A percentile compares a stretch with the other conserved stretches of the same genome.
phyloP scores from a whole-genome alignment of 1,140 invertebrate species.

The Sarcophaga peregrina region DNA sequence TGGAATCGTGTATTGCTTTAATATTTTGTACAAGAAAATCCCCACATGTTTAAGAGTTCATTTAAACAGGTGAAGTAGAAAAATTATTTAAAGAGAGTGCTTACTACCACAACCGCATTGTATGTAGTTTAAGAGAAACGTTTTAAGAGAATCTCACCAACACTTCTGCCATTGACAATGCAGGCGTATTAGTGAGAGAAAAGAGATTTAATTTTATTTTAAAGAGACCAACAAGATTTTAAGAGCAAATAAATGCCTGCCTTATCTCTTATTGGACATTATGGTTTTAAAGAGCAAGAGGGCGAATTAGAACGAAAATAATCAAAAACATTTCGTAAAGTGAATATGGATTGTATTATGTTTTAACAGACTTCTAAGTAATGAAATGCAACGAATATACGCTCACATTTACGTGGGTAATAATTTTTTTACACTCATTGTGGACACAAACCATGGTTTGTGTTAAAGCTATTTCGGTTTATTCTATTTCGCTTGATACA shows the following conservation, averaged over 20 bases:
- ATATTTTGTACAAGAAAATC: no score
- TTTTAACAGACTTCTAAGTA: no score
- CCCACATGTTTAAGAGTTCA: no score
- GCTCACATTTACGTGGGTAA: no score
- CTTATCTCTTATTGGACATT: no score
- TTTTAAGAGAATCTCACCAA: background rate
- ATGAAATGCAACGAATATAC: no score
- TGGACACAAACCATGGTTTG: background rate
- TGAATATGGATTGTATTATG: no score
- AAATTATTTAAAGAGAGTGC: background rate
- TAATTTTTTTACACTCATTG: background rate
- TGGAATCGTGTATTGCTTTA: no score
- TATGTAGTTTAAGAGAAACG: background rate
- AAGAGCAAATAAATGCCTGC: background rate
- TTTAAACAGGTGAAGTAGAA: conserved; percentile 9
- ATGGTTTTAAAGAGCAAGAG: no score
- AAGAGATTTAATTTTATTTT: background rate
- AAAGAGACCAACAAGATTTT: background rate
- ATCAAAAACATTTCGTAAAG: no score
- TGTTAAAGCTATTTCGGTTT: background rate
- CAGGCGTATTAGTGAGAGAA: background rate
- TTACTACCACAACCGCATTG: background rate
- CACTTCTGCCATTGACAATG: background rate
- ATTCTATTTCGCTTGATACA: background rate
- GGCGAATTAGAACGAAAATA: no score